Base-by-base conservation (phyloP, 1,140 invertebrate genomes). In the Hycleus phaleratus region DNA sequence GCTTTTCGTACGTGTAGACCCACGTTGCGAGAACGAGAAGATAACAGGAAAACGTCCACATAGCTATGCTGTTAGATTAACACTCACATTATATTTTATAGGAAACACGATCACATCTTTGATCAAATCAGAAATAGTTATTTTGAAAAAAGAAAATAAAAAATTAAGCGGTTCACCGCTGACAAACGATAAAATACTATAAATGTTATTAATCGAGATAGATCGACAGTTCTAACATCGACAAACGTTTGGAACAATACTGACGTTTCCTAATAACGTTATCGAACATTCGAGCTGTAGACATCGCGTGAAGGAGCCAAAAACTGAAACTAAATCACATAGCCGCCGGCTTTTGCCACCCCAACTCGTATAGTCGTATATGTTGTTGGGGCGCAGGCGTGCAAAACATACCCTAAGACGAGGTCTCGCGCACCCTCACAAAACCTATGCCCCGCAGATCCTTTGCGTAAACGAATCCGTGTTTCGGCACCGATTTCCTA, bases 251-350 rank as follows among this genome's bases (percentile, higher is more conserved):
- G 56, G 24, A 51, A 49, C 25, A 46, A 49, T 46, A 58, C 49
- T 58, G 56, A 58, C 56, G 56, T 42, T 58, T 58, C 8, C 56
- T 47, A 50, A 50, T 58, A 51, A 45, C 38, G 45, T 32, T 47
- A 55, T 26, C 52, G 52, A 46, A 61, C 43, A 57, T 54, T 58
- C 56, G 54, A 51, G 45, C 56, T 61, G 46, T 56, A 56, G 49
- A 55, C 62, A 61, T 61, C 59, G 62, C 56, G 62, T 56, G 48
- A 48, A 49, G 48, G 56, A 46, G 51, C 32, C 32, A 32, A 32
- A 32, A 32, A 43, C 32, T 51, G 56, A 59, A 62, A 67, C 62
- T 67, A 65, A 67, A 65, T 64, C 63, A 62, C 59, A 61, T 58
- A 62, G 49, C 59, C 62, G 43, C 45, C 58, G 64, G 62, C 54